A percentile compares a stretch with the other conserved stretches of the same genome.
Conservation (phyloP, 2,113 vertebrate genomes). For the Colinus virginianus region DNA sequence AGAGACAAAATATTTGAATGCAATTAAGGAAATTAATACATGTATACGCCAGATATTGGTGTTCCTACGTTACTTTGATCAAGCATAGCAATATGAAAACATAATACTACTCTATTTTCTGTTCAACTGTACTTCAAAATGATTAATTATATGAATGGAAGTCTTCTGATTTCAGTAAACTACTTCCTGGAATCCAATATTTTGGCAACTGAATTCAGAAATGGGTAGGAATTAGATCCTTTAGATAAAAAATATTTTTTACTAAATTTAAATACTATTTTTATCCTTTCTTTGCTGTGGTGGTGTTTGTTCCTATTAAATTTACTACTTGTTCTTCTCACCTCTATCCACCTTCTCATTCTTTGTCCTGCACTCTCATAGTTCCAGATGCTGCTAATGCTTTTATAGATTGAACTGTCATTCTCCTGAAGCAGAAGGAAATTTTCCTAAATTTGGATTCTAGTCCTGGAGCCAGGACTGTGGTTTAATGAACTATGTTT, state of each 20-base stretch:
- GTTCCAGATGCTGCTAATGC: not conserved
- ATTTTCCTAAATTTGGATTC: not conserved
- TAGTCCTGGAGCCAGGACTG: not conserved
- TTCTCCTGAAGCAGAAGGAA: not conserved
- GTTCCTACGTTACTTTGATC: not conserved
- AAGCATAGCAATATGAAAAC: not conserved
- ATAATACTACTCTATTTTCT: not conserved
- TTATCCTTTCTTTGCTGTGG: not conserved
- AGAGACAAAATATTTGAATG: slow-evolving; percentile 29
- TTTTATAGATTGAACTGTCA: not conserved
- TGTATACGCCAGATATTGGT: not conserved
- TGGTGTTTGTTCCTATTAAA: not conserved
- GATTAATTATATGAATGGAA: not conserved
- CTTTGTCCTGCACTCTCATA: not conserved
- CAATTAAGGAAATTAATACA: slow-evolving; percentile 8
- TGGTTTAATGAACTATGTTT: not conserved
- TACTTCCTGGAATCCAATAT: not conserved
- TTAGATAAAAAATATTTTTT: not conserved
- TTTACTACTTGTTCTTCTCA: not conserved
- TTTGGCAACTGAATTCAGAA: not conserved
- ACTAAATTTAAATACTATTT: not conserved
- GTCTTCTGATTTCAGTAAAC: not conserved
- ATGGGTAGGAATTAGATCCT: not conserved
- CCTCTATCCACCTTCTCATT: not conserved
- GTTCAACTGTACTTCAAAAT: slow-evolving; percentile 7